Base-by-base conservation (phyloP, 2,797 vertebrate genomes). In the Chrysolophus pictus region DNA sequence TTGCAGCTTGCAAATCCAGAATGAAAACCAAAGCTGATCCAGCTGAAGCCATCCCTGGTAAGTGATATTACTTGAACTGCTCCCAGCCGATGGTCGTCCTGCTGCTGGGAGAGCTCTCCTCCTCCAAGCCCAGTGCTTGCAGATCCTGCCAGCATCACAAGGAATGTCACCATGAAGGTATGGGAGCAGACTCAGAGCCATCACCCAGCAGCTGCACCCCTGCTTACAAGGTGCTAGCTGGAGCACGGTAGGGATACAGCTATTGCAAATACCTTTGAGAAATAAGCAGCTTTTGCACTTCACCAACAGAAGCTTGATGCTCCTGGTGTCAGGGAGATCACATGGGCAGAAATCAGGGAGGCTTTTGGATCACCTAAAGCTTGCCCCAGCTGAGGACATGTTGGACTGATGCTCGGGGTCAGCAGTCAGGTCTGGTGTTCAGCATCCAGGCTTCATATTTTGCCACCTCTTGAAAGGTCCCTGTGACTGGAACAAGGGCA, bases 11-110 rank as follows among this genome's bases (percentile, higher is more conserved):
- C 46, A 94, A 92, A 88, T 87, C 75, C 78, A 56, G 26, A 89
- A 37, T 8, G 71, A 88, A 79, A 87, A 93, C 78, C 46, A 23
- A 46, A 64, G 65, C 51, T 93, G 86, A 81, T 90, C 70, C 90
- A 71, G 37, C 79, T 89, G 58, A 56, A 87, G 69, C 44, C 51
- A 41, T 28, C 84, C 87, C 49, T 75, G 73, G 75, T 41, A 29
- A 83, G 35, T 35, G 71, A 4, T 37, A 28, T 13, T 11, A 21
- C 60, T 56, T 47, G 31, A 75, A 78, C 46, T 65, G 73, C 22
- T 35, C 16, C 37, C 6, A 12, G 28, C 56, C 68, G 17, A 4
- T 2, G 23, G 24, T 35, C n/a, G 15, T 58, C 44, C 62, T 55
- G 5, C 4, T 1, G 5, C 0, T 42, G 42, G 23, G 42, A 63